Evolutionary conservation across 2,888 invertebrate species (phyloP), one percentile per base, ranked within the genome.

Genomic region (Meloe dianella): DNA sequence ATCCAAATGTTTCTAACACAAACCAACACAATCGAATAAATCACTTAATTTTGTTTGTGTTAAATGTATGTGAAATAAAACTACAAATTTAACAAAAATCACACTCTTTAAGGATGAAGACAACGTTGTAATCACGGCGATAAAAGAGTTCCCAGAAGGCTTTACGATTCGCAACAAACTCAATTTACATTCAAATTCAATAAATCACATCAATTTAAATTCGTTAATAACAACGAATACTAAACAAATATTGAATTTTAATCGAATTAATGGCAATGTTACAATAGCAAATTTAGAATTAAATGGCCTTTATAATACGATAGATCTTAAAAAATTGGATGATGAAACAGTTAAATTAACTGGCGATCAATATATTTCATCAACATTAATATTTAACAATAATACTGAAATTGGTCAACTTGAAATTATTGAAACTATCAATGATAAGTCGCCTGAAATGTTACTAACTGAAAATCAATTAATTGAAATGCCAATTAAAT

Each of bases 161-260:
- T 77, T 88, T 0, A 74, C 73, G 8, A 78, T 86, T 58, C 76
- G 79, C 2, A 77, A 82, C 7, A 82, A 84, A 66, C 71, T 86
- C 1, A 75, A 81, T 30, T 77, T 89, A 0, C 66, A 74, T 29
- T 84, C 85, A 12, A 80, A 81, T 5, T 73, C 73, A 4, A 81
- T 89, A 0, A 87, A 85, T 72, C 80, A 82, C 14, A 83, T 86
- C 64, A 71, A 80, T 0, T 68, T 87, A 0, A 75, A 84, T 0
- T 79, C 84, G 4, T 85, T 89, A 67, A 76, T 88, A 0, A 86
- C 87, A 2, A 80, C 81, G 67, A 82, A 86, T 60, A 85, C 85
- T 0, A 79, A 83, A 1, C 88, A 89, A 79, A 71, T 77, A 0
- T 74, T 89, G 0, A 74, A 82, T 57, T 64, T 86, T 0, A 76